Conservation (phyloP, 2,113 vertebrate genomes). For the Microtus richardsoni region DNA sequence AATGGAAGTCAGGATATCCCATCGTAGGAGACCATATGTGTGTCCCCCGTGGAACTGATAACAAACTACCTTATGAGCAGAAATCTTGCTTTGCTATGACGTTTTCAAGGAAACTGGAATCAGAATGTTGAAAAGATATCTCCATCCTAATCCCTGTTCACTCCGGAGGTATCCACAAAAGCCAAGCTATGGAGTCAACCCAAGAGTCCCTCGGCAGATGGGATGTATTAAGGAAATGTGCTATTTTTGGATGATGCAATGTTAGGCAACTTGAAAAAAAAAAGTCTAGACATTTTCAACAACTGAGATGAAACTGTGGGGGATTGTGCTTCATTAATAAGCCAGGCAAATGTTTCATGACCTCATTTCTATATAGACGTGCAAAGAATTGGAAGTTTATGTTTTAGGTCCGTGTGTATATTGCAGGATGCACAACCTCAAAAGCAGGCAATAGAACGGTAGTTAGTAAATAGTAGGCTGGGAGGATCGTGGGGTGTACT, state of each 20-base stretch:
- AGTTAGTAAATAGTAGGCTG: no score
- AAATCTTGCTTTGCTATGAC: no score
- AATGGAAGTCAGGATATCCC: neutral
- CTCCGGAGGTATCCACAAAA: neutral
- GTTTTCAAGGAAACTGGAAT: neutral
- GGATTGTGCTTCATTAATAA: neutral
- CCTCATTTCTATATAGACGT: neutral
- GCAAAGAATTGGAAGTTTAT: neutral
- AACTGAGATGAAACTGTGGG: neutral
- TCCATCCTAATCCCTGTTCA: neutral
- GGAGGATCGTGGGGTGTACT: neutral
- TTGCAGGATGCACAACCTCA: neutral
- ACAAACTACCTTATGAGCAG: neutral
- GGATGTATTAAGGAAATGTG: neutral
- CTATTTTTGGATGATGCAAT: neutral
- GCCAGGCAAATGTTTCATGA: neutral
- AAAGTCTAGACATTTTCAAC: neutral
- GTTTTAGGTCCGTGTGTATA: neutral
- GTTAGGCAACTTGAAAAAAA: neutral
- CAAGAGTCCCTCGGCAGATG: neutral
- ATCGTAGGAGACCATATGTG: neutral
- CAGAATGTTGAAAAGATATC: neutral
- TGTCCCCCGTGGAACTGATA: neutral
- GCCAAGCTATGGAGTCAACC: neutral
- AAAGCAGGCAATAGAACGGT: neutral